A percentile compares a stretch with the other conserved stretches of the same genome.
These are phyloP conservation scores for Magallana gigas DNA, from an alignment of 1,140 invertebrate species.

Conservation along the genomic window DNA sequence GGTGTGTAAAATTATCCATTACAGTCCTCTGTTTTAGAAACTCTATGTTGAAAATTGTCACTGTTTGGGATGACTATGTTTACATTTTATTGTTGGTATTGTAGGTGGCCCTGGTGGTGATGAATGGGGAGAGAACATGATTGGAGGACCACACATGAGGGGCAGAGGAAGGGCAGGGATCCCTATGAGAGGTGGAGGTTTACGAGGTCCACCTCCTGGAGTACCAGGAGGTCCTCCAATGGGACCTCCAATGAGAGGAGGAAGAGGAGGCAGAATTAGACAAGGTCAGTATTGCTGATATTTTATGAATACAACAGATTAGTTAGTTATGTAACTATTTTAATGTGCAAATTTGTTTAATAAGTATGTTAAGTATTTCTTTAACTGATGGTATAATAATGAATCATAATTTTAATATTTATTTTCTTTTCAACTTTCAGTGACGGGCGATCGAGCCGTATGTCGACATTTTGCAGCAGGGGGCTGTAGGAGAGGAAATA, in stretches of 20 bases:
- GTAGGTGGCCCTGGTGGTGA: constrained; percentile 42
- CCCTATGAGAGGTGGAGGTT: constrained; percentile 56
- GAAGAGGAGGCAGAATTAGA: constrained; percentile 50
- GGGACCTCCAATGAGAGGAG: constrained; percentile 54
- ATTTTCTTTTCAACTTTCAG: constrained; percentile 49
- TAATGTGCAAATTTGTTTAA: too few relatives aligned
- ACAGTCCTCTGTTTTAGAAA: too few relatives aligned
- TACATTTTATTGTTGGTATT: too few relatives aligned
- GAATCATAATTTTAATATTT: too few relatives aligned
- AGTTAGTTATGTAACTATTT: too few relatives aligned
- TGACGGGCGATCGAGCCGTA: constrained; percentile 51
- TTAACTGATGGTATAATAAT: too few relatives aligned
- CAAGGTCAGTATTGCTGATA: constrained; percentile 25
- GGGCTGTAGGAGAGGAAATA: constrained; percentile 68
- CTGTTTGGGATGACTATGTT: too few relatives aligned
- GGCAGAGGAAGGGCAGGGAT: constrained; percentile 51
- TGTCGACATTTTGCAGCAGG: constrained; percentile 71
- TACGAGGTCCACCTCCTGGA: constrained; percentile 40
- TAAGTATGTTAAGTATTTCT: too few relatives aligned
- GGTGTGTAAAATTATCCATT: neutral
- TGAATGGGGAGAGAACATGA: constrained; percentile 60
- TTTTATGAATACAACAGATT: too few relatives aligned
- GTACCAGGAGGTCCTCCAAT: constrained; percentile 38
- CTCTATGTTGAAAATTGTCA: too few relatives aligned
- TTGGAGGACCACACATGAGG: constrained; percentile 52